phyloP scores from a whole-genome alignment of 2,797 vertebrate species.

The Acrocephalus scirpaceus region DNA sequence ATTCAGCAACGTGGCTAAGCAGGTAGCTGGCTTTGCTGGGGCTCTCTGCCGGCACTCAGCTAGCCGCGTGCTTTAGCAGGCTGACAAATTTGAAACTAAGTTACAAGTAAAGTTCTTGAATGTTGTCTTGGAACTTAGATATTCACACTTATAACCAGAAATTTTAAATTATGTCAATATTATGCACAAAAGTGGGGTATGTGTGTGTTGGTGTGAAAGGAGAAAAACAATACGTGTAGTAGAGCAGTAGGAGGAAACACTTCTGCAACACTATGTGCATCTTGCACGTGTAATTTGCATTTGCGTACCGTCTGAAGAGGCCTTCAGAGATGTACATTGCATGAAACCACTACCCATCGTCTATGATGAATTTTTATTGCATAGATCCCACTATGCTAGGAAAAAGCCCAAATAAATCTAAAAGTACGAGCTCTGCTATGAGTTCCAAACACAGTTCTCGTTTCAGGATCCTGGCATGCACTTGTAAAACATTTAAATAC shows the following conservation, averaged over 20 bases:
- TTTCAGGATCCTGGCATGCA: conserved; percentile 30
- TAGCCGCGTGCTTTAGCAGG: background rate
- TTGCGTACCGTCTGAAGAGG: background rate
- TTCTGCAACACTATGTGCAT: background rate
- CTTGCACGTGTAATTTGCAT: fast-evolving
- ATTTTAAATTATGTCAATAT: background rate
- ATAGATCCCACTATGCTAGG: background rate
- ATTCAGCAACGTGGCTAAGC: background rate
- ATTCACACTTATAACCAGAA: background rate
- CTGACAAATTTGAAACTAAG: background rate
- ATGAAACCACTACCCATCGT: background rate
- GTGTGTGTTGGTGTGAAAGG: background rate
- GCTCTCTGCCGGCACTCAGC: background rate
- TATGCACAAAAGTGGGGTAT: background rate
- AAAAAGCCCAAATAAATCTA: background rate
- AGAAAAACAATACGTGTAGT: background rate
- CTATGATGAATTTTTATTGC: background rate
- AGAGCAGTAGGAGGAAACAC: background rate
- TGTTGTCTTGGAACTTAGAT: background rate
- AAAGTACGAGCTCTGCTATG: background rate
- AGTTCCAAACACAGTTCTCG: conserved; percentile 14
- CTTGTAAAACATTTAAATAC: conserved; percentile 37
- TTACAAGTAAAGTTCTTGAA: background rate
- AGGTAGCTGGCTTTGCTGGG: background rate
- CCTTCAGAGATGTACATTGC: background rate